These are phyloP conservation scores for Rhagonycha fulva DNA, from an alignment of 2,888 invertebrate genomes.

Conservation along the genomic window DNA sequence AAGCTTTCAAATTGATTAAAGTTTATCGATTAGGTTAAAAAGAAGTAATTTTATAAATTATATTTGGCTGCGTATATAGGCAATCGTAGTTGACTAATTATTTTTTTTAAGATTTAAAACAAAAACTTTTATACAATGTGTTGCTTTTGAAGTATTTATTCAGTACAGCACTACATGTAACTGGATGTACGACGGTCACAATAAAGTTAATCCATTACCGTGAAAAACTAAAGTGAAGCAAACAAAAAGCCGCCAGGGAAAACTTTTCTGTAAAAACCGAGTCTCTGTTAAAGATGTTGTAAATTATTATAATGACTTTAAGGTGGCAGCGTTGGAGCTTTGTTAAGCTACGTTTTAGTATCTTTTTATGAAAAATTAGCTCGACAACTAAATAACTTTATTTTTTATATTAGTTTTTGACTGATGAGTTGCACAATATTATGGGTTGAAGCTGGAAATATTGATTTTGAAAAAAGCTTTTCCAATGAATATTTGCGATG, in stretches of 20 bases:
- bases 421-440: neutral
- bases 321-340: conserved; percentile 32
- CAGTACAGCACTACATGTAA: conserved; percentile 31
- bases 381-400: conserved; percentile 3
- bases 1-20: conserved; percentile 21
- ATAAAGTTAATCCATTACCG: conserved; percentile 47
- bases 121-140: conserved; percentile 32
- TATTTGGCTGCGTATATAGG: conserved; percentile 26
- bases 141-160: conserved; percentile 35
- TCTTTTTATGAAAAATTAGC: conserved; percentile 14
- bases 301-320: conserved; percentile 42
- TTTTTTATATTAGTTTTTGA: neutral
- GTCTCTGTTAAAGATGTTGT: conserved; percentile 37
- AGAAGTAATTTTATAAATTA: conserved; percentile 6
- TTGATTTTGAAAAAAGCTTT: neutral
- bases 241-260: conserved; percentile 40
- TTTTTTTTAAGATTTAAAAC: conserved; percentile 29
- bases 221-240: conserved; percentile 44
- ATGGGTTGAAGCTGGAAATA: neutral
- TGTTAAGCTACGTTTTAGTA: conserved; percentile 23
- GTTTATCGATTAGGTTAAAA: conserved; percentile 18
- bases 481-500: conserved; percentile 4
- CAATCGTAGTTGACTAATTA: conserved; percentile 34
- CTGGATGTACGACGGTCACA: conserved; percentile 36
- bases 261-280: conserved; percentile 39